Conservation (phyloP, 2,888 invertebrate species). For the Synergus laeviventris region DNA sequence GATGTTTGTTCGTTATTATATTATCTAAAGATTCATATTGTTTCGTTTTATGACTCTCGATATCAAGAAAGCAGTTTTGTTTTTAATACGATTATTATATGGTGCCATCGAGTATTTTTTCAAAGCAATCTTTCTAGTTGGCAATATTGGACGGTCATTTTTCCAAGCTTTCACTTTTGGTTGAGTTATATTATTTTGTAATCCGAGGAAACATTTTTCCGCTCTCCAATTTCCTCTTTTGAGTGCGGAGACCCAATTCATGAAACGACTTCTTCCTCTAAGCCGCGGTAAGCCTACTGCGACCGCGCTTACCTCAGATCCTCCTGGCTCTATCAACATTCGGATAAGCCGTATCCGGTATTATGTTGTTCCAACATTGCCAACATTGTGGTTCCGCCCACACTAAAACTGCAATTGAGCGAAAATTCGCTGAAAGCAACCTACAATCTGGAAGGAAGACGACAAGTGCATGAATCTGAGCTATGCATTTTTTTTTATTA, state of each 20-base stretch:
- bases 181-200: slow-evolving; percentile 50
- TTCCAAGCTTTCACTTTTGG: slow-evolving; percentile 21
- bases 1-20: not conserved
- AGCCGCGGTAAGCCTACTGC: slow-evolving; percentile 68
- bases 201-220: slow-evolving; percentile 66
- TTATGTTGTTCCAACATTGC: slow-evolving; percentile 65
- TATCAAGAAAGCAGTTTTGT: no score
- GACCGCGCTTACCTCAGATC: slow-evolving; percentile 65
- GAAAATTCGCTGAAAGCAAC: slow-evolving; percentile 38
- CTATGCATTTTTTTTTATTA: slow-evolving; percentile 24
- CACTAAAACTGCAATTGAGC: slow-evolving; percentile 57
- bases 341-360: slow-evolving; percentile 68
- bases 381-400: slow-evolving; percentile 62
- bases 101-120: not conserved
- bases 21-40: no score
- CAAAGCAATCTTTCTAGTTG: not conserved
- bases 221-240: slow-evolving; percentile 49
- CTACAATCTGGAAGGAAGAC: not conserved
- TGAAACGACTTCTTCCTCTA: slow-evolving; percentile 51
- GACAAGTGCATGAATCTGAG: slow-evolving; percentile 11
- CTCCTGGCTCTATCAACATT: slow-evolving; percentile 68
- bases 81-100: not conserved
- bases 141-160: not conserved
- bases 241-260: slow-evolving; percentile 41
- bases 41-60: no score